Conservation (phyloP, 1,140 invertebrate genomes). For the Drosophila seguyi region DNA sequence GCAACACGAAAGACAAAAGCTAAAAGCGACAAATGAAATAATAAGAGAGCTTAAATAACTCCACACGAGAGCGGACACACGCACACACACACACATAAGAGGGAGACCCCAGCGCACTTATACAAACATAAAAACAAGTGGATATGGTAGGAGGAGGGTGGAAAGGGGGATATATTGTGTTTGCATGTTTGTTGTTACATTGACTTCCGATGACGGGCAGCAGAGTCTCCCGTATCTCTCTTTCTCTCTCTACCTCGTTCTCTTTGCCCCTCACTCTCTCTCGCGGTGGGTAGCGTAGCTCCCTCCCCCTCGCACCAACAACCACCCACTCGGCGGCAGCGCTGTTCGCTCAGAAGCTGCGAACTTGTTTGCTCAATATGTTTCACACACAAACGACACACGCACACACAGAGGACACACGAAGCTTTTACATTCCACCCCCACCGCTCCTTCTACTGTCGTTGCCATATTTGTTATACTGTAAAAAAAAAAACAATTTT, state of each 20-base stretch:
- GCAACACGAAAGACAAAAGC: constrained; percentile 83
- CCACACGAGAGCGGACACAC: constrained; percentile 65
- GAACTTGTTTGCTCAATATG: constrained; percentile 84
- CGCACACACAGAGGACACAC: constrained; percentile 50
- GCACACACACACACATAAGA: constrained; percentile 18
- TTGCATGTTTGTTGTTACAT: constrained; percentile 84
- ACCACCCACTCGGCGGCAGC: constrained; percentile 33
- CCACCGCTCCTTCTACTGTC: not conserved
- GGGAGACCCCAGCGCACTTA: constrained; percentile 21
- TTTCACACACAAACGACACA: constrained; percentile 69
- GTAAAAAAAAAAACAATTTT: not conserved
- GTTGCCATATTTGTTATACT: constrained; percentile 9
- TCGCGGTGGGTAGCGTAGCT: not conserved
- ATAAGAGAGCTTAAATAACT: constrained; percentile 84
- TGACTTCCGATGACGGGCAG: constrained; percentile 82
- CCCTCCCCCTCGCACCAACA: constrained; percentile 5
- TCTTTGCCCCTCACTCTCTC: not conserved
- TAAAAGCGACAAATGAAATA: constrained; percentile 84
- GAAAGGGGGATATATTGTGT: constrained; percentile 44
- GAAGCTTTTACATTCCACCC: constrained; percentile 64
- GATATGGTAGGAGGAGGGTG: constrained; percentile 16
- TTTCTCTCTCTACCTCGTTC: constrained; percentile 5
- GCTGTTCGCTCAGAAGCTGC: constrained; percentile 72
- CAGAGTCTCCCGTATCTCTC: constrained; percentile 37
- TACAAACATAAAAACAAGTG: constrained; percentile 18